These are phyloP conservation scores for Cheirogaleus major DNA, from an alignment of 2,797 vertebrate genomes.

Conservation along the genomic window DNA sequence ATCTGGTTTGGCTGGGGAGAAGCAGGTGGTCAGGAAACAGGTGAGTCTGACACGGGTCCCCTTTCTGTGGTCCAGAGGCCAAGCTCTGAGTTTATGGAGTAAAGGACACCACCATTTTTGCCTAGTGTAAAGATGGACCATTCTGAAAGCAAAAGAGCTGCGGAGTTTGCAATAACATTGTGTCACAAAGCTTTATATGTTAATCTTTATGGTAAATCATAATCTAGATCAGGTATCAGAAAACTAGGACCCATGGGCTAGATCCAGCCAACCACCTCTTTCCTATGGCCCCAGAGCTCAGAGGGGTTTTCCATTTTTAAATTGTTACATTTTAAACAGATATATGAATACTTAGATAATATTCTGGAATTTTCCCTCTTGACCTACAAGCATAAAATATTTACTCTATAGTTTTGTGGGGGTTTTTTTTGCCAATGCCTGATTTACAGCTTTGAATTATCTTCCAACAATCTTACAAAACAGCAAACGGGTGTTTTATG, in stretches of 20 bases:
- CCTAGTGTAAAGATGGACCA: neutral
- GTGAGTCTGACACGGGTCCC: rapidly evolving
- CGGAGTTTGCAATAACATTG: neutral
- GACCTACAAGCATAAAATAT: neutral
- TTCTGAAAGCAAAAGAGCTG: neutral
- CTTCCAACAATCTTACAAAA: neutral
- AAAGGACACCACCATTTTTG: neutral
- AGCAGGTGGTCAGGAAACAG: neutral
- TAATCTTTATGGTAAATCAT: neutral
- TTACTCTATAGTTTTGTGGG: neutral
- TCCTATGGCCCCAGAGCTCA: neutral
- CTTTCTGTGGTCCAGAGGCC: neutral
- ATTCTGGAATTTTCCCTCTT: neutral
- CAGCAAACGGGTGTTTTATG: neutral
- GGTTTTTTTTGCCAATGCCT: neutral
- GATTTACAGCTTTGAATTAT: neutral
- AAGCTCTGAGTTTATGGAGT: neutral
- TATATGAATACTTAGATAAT: neutral
- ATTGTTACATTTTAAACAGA: neutral
- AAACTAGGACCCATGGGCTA: neutral
- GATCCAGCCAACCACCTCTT: neutral
- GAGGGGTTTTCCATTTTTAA: neutral
- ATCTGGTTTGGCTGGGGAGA: neutral
- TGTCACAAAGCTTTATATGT: neutral
- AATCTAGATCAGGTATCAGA: neutral